Conservation (phyloP, 1,140 invertebrate genomes). For the Oscheius sp. region DNA sequence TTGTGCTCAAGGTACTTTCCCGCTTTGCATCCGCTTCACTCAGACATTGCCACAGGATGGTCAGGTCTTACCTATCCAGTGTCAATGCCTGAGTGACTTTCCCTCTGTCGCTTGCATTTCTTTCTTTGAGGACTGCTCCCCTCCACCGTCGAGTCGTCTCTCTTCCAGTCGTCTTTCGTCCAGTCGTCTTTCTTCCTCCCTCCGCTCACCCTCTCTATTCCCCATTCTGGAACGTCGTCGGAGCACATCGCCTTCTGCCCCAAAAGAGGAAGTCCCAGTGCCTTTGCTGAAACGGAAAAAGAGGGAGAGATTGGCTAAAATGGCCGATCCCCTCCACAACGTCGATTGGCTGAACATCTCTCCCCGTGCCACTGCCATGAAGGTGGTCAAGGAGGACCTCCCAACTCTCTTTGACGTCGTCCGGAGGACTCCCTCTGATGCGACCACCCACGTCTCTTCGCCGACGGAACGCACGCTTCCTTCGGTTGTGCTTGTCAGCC, state of each 20-base stretch:
- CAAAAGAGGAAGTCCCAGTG: slow-evolving; percentile 31
- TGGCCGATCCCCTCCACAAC: slow-evolving; percentile 44
- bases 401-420: slow-evolving; percentile 43
- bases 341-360: slow-evolving; percentile 58
- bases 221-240: neutral
- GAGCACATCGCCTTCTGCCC: neutral
- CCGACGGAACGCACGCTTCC: slow-evolving; percentile 1
- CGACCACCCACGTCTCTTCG: neutral
- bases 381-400: slow-evolving; percentile 41
- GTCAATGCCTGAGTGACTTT: no score
- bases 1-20: neutral
- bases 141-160: neutral
- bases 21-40: no score
- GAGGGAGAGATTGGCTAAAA: slow-evolving; percentile 43
- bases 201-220: neutral
- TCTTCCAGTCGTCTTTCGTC: neutral
- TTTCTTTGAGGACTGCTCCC: neutral
- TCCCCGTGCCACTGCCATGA: slow-evolving; percentile 42
- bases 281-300: slow-evolving; percentile 53
- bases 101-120: neutral
- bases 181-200: neutral
- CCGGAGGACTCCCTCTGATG: neutral
- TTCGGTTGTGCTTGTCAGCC: slow-evolving; percentile 47
- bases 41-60: no score
- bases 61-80: no score